phyloP scores from a whole-genome alignment of 2,888 invertebrate species.

The Hypomecis atomaria region DNA sequence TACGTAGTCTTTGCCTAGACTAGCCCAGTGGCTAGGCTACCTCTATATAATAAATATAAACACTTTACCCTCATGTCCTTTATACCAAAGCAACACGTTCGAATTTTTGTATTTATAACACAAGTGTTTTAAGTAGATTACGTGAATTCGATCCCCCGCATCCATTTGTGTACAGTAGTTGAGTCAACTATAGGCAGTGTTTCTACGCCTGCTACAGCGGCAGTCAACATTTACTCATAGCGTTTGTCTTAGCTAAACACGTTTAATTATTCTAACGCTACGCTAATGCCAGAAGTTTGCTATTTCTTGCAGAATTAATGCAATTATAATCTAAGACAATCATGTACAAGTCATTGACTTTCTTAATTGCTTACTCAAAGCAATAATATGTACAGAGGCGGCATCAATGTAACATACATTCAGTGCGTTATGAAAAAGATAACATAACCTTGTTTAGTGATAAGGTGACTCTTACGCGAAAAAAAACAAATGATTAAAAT shows the following conservation, averaged over 20 bases:
- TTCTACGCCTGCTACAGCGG: conserved; percentile 4
- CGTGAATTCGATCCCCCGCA: neutral
- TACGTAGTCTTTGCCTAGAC: too few species aligned
- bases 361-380: conserved; percentile 10
- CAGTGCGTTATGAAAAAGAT: too few species aligned
- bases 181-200: conserved; percentile 9
- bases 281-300: conserved; percentile 19
- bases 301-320: conserved; percentile 26
- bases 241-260: conserved; percentile 27
- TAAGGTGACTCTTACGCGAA: too few species aligned
- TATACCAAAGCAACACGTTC: too few species aligned
- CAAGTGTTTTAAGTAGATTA: neutral
- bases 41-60: too few species aligned
- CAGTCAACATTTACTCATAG: conserved; percentile 22
- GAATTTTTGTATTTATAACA: too few species aligned
- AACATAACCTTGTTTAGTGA: too few species aligned
- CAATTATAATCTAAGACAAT: conserved; percentile 29
- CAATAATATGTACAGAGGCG: too few species aligned
- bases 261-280: conserved; percentile 27
- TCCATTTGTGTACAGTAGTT: conserved; percentile 1
- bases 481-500: too few species aligned
- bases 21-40: too few species aligned
- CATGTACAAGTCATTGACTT: conserved; percentile 22
- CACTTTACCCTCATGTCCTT: too few species aligned
- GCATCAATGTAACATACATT: too few species aligned